Evolutionary conservation across 2,888 invertebrate species (phyloP), one percentile per base, ranked within the genome.

Genomic region (Petrolisthes cinctipes): DNA sequence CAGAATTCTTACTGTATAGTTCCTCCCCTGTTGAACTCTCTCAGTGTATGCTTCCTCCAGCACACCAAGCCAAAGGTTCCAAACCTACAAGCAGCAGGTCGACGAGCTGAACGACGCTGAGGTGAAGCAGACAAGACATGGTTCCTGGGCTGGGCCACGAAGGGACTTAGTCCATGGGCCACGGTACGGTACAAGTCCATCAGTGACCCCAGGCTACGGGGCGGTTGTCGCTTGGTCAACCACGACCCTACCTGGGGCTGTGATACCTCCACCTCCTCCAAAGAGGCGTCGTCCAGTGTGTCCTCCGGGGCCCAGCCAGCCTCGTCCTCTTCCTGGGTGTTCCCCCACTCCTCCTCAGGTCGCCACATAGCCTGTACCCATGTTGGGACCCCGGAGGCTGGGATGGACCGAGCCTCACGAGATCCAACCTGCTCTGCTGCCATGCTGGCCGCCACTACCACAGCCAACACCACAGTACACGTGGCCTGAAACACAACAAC

Each of bases 61-160:
- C 86, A 87, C 79, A 87, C 86, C 6, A 87, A 61, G 5, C 80
- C 78, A 20, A 87, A 83, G 14, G 83, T 83, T 5, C 80, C 83
- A 57, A 87, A 87, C 61, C 83, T 78, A 53, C 86, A 87, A 14
- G 86, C 86, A 14, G 86, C 86, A 54, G 86, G 86, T n/a, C 86
- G 78, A 7, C 86, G 86, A 6, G 71, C 86, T 14, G 86, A 87
- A 51, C 86, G 83, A 9, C 86, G 83, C 71, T 87, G 79, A 5
- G 83, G 83, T n/a, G 82, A 23, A 14, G 86, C 86, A 14, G 80
- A 79, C 5, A 85, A 51, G 9, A 53, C 71, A 56, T 80, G 80
- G 20, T 51, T 83, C 37, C 78, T 71, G 20, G 71, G 37, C 54
- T 66, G 57, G 68, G 68, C 53, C 5, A 76, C 68, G 76, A 86